phyloP scores from a whole-genome alignment of 2,113 vertebrate genomes.

The Atherinomorus stipes region DNA sequence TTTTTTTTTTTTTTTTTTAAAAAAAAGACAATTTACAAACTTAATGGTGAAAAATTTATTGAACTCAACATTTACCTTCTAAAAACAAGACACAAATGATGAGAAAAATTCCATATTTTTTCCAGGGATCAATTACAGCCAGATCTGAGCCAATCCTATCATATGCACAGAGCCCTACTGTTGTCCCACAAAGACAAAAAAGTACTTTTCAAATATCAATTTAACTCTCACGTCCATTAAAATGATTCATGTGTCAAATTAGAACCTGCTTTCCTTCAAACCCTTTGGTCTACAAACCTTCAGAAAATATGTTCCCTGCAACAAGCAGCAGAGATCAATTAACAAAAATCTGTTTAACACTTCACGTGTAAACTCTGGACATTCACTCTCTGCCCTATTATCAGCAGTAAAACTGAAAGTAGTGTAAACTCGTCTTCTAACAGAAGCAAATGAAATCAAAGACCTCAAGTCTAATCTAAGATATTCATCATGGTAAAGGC shows the following conservation, averaged over 20 bases:
- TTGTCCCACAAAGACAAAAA: conserved; percentile 46
- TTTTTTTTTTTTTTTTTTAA: too few species aligned
- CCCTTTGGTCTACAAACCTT: conserved; percentile 60
- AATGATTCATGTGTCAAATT: conserved; percentile 12
- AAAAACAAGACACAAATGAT: conserved; percentile 53
- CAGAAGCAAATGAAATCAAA: conserved; percentile 44
- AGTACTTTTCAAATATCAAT: conserved; percentile 28
- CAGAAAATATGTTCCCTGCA: conserved; percentile 9
- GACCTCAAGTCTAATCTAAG: conserved; percentile 10
- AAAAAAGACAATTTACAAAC: conserved; percentile 18
- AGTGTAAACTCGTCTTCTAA: conserved; percentile 40
- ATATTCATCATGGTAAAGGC: conserved; percentile 63
- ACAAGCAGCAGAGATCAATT: conserved; percentile 35
- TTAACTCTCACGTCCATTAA: conserved; percentile 27
- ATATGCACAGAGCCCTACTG: conserved; percentile 17
- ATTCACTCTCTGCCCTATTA: conserved; percentile 57
- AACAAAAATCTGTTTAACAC: conserved; percentile 19
- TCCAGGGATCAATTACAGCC: conserved; percentile 44
- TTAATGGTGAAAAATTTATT: conserved; percentile 69
- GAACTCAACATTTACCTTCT: conserved; percentile 58
- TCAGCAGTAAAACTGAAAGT: conserved; percentile 25
- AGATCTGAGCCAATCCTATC: conserved; percentile 20
- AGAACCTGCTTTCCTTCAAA: conserved; percentile 27
- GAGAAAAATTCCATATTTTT: conserved; percentile 23
- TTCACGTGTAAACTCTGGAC: conserved; percentile 47